phyloP scores from a whole-genome alignment of 2,888 invertebrate genomes.

The Campoletis raptor region DNA sequence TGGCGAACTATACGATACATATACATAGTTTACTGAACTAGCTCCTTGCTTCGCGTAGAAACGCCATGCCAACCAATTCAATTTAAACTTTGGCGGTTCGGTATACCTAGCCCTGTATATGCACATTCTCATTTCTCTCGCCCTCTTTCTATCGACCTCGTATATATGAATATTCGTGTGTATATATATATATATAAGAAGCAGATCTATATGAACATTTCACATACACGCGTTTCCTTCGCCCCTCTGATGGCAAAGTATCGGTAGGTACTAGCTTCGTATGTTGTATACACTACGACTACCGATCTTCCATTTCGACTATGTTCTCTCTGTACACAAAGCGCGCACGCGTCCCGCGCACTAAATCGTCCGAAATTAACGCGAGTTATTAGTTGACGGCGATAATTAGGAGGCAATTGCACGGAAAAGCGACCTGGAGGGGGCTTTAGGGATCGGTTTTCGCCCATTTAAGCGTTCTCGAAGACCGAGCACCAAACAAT shows the following conservation, averaged over 20 bases:
- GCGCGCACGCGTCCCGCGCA: slow-evolving; percentile 74
- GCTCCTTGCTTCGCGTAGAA: slow-evolving; percentile 75
- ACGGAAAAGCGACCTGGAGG: slow-evolving; percentile 80
- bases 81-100: slow-evolving; percentile 82
- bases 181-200: neutral
- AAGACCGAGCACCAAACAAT: slow-evolving; percentile 52
- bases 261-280: slow-evolving; percentile 60
- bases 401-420: slow-evolving; percentile 84
- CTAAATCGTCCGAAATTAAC: slow-evolving; percentile 84
- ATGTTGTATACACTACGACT: slow-evolving; percentile 24
- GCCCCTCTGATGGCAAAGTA: slow-evolving; percentile 35
- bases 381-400: slow-evolving; percentile 84
- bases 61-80: slow-evolving; percentile 83
- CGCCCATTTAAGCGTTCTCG: slow-evolving; percentile 55
- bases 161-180: slow-evolving; percentile 11
- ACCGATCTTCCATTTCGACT: slow-evolving; percentile 47
- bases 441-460: slow-evolving; percentile 65
- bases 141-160: slow-evolving; percentile 39
- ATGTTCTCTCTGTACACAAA: slow-evolving; percentile 40
- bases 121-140: slow-evolving; percentile 12
- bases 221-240: slow-evolving; percentile 32
- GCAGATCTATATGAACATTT: neutral
- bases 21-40: slow-evolving; percentile 80
- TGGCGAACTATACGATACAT: slow-evolving; percentile 65
- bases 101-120: slow-evolving; percentile 54